phyloP scores from a whole-genome alignment of 2,797 vertebrate species.

The Balearica regulorum region DNA sequence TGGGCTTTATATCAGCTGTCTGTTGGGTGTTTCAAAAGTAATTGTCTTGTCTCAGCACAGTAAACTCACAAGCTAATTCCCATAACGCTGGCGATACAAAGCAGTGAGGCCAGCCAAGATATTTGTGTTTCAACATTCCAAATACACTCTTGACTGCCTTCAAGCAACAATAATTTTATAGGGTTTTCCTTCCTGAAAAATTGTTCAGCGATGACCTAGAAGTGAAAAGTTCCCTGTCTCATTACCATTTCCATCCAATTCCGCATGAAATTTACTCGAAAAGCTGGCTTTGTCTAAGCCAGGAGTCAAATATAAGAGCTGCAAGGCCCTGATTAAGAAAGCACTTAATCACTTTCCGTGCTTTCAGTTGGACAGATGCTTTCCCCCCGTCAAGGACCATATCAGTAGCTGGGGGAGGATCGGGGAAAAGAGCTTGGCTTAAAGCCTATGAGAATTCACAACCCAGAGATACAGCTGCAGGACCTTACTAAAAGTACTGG shows the following conservation, averaged over 20 bases:
- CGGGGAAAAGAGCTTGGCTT: slow-evolving; percentile 39
- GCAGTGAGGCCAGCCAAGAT: slow-evolving; percentile 28
- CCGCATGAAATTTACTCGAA: slow-evolving; percentile 13
- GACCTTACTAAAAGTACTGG: background rate
- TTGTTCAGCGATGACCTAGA: slow-evolving; percentile 22
- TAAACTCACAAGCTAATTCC: slow-evolving; percentile 43
- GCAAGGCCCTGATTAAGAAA: slow-evolving; percentile 50
- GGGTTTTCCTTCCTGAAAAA: slow-evolving; percentile 41
- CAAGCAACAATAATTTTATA: slow-evolving; percentile 20
- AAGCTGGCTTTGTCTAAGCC: background rate
- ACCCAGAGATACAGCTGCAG: slow-evolving; percentile 20
- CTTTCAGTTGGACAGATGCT: slow-evolving; percentile 35
- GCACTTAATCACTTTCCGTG: slow-evolving; percentile 37
- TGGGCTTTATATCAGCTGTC: background rate
- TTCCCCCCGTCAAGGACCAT: slow-evolving; percentile 4
- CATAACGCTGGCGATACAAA: background rate
- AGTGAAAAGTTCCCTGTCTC: slow-evolving; percentile 33
- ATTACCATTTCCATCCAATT: slow-evolving; percentile 33
- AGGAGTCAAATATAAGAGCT: slow-evolving; percentile 17
- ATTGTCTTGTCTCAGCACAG: slow-evolving; percentile 3
- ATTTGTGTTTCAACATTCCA: slow-evolving; percentile 25
- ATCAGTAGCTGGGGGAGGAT: slow-evolving; percentile 49
- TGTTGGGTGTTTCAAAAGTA: slow-evolving; percentile 18
- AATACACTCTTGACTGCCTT: slow-evolving; percentile 21
- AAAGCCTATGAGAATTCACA: slow-evolving; percentile 51